Percentiles rank a stretch among this genome's conserved stretches.
phyloP scores from a whole-genome alignment of 2,797 vertebrate species.

The Dermochelys coriacea region DNA sequence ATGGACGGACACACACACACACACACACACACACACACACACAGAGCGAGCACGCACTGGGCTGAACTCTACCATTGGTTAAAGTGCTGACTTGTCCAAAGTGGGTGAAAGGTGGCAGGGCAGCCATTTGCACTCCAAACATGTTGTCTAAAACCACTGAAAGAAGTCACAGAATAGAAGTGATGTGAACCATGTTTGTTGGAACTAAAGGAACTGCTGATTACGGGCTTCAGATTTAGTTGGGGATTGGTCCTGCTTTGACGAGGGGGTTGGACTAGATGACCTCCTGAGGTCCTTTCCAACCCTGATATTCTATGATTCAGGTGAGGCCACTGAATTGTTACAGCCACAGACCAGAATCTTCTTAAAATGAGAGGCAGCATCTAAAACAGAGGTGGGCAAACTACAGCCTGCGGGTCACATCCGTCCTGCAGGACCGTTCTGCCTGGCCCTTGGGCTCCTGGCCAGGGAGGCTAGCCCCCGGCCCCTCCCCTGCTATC shows the following conservation, averaged over 20 bases:
- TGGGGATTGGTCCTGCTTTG: too few relatives aligned
- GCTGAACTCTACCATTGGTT: background rate
- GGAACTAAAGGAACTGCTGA: background rate
- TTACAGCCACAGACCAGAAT: background rate
- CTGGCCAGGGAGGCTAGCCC: too few relatives aligned
- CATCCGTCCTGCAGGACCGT: too few relatives aligned
- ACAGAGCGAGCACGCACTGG: background rate
- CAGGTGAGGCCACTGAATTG: background rate
- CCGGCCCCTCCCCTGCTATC: too few relatives aligned
- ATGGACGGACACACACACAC: rapidly evolving
- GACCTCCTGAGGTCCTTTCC: too few relatives aligned
- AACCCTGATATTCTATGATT: too few relatives aligned
- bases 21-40: too few relatives aligned
- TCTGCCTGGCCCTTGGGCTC: too few relatives aligned
- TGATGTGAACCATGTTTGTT: background rate
- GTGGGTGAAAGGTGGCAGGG: background rate
- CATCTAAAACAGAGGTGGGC: background rate
- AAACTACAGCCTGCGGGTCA: too few relatives aligned
- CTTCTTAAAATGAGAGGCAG: background rate
- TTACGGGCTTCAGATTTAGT: background rate
- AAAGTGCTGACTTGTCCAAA: background rate
- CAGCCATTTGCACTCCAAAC: background rate
- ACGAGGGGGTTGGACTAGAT: too few relatives aligned
- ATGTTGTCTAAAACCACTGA: too few relatives aligned
- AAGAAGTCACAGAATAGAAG: background rate